Conservation (phyloP, 2,888 invertebrate genomes). For the Scaptomyza flava region DNA sequence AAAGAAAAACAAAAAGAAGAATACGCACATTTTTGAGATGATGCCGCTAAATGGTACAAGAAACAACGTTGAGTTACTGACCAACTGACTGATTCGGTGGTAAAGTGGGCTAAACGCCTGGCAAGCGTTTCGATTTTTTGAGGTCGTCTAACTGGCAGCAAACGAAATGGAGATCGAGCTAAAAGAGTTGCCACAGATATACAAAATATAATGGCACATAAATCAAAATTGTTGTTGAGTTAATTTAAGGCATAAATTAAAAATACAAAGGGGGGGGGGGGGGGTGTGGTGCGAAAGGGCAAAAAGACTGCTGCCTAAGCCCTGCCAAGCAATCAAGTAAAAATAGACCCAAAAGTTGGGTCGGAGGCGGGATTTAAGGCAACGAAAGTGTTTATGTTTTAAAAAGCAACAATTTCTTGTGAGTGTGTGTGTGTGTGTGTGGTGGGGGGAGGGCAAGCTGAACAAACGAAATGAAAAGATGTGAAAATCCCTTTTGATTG, state of each 20-base stretch:
- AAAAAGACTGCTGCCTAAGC: slow-evolving; percentile 34
- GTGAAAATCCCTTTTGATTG: slow-evolving; percentile 74
- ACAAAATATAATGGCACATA: slow-evolving; percentile 14
- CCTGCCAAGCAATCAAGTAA: slow-evolving; percentile 68
- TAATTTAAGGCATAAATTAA: slow-evolving; percentile 51
- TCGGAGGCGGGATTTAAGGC: slow-evolving; percentile 4
- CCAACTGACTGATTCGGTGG: slow-evolving; percentile 27
- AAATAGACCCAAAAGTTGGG: slow-evolving; percentile 52
- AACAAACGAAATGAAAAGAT: slow-evolving; percentile 40
- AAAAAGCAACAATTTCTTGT: slow-evolving; percentile 39
- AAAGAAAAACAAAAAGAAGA: background rate
- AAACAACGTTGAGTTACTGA: slow-evolving; percentile 11
- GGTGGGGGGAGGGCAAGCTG: slow-evolving; percentile 23
- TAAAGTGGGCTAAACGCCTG: slow-evolving; percentile 69
- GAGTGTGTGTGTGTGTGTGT: slow-evolving; percentile 4
- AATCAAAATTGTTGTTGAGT: slow-evolving; percentile 39
- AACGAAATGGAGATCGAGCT: slow-evolving; percentile 64
- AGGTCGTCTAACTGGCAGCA: slow-evolving; percentile 67
- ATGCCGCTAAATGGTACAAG: background rate
- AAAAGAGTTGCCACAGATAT: slow-evolving; percentile 11
- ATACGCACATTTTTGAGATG: slow-evolving; percentile 32
- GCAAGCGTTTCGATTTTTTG: slow-evolving; percentile 43
- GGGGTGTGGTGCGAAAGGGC: no score
- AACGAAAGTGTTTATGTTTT: slow-evolving; percentile 73
- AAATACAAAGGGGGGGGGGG: background rate